Evolutionary conservation across 2,888 invertebrate genomes (phyloP).

Genomic region (Mimas tiliae): DNA sequence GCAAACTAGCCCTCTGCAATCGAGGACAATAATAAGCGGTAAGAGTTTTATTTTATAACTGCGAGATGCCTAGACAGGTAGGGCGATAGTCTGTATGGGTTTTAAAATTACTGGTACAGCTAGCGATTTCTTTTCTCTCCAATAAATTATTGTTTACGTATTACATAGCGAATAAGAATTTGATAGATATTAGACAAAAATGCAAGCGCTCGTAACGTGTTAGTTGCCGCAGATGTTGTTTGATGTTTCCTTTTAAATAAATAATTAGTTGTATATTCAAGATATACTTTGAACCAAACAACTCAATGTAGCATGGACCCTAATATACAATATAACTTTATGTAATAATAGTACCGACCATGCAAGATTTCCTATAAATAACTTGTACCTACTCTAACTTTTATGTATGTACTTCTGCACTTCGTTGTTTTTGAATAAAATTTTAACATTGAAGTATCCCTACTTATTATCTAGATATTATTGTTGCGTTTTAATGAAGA

Average conservation of each 20-base stretch:
- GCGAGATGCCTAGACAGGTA: too few relatives aligned
- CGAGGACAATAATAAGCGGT: constrained; percentile 44
- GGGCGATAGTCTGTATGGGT: not conserved
- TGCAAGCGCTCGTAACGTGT: not conserved
- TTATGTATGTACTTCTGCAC: too few relatives aligned
- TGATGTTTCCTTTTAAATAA: not conserved
- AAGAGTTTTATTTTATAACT: constrained; percentile 30
- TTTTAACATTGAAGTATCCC: not conserved
- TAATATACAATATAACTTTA: too few relatives aligned
- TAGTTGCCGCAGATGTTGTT: not conserved
- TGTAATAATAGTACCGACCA: too few relatives aligned
- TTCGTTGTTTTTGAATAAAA: too few relatives aligned
- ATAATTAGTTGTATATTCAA: not conserved
- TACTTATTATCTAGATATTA: not conserved
- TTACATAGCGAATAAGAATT: constrained; percentile 1
- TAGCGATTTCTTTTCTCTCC: not conserved
- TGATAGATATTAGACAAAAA: not conserved
- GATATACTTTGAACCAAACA: too few relatives aligned
- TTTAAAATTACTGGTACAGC: not conserved
- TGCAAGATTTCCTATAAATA: too few relatives aligned
- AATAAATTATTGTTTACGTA: not conserved
- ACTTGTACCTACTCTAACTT: too few relatives aligned
- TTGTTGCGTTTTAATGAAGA: too few relatives aligned
- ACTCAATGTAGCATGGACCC: too few relatives aligned
- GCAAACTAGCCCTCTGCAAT: constrained; percentile 45